These are phyloP conservation scores for Lates japonicus DNA, from an alignment of 2,797 vertebrate genomes.

Conservation along the genomic window DNA sequence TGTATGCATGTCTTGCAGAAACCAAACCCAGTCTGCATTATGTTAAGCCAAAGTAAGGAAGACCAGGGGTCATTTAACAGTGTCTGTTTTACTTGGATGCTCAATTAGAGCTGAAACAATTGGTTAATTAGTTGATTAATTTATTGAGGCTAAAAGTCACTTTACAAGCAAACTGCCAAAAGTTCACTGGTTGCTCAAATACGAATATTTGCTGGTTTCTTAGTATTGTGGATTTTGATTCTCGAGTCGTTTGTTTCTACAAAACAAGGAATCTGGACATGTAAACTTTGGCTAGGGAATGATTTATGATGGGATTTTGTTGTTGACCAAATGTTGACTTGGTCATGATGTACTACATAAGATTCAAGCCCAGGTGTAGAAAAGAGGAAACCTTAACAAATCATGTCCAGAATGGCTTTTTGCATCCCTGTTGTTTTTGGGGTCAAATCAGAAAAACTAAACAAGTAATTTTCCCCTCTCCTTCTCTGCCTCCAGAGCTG, in stretches of 20 bases:
- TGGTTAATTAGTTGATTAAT: no score
- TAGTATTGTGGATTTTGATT: background rate
- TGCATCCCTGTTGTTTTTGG: background rate
- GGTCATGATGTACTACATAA: background rate
- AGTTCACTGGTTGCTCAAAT: background rate
- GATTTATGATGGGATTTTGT: background rate
- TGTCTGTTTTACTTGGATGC: background rate
- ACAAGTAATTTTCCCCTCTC: background rate
- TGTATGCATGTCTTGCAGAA: background rate
- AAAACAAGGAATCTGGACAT: background rate
- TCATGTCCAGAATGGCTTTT: background rate
- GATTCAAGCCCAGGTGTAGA: background rate
- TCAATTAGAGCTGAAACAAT: background rate
- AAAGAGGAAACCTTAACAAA: background rate
- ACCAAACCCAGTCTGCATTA: background rate
- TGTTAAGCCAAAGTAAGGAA: background rate
- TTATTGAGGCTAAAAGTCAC: background rate
- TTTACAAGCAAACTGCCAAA: background rate
- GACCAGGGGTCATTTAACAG: background rate
- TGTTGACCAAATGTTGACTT: background rate
- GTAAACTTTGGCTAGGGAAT: background rate
- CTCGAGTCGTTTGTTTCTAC: background rate
- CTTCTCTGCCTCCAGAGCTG: slow-evolving; percentile 88
- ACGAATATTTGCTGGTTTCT: background rate
- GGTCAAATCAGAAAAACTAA: background rate